Conservation (phyloP, 2,888 invertebrate genomes). For the Tiliacea citrago region DNA sequence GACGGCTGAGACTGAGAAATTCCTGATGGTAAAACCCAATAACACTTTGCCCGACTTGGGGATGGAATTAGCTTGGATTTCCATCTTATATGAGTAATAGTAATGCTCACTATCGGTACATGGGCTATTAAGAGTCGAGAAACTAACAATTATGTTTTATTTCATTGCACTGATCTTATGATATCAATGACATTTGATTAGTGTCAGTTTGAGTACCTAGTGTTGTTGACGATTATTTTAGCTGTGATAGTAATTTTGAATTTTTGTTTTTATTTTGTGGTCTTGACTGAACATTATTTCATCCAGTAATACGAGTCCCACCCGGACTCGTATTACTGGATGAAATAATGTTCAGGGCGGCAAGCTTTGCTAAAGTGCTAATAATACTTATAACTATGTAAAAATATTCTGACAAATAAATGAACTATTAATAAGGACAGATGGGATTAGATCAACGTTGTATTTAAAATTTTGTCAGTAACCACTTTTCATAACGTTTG, state of each 20-base stretch:
- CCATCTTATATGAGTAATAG: too few species aligned
- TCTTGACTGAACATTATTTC: too few species aligned
- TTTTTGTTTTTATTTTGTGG: background rate
- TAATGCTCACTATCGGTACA: background rate
- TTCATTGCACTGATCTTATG: slow-evolving; percentile 13
- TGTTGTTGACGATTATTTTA: too few species aligned
- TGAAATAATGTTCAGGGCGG: slow-evolving; percentile 34
- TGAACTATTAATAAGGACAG: background rate
- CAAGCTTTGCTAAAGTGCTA: background rate
- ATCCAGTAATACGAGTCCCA: too few species aligned
- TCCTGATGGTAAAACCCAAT: too few species aligned
- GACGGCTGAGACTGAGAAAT: too few species aligned
- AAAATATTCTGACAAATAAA: too few species aligned
- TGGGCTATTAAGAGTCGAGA: slow-evolving; percentile 25
- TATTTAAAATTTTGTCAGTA: background rate
- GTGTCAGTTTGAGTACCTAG: background rate
- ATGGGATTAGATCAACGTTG: background rate
- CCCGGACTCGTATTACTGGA: background rate
- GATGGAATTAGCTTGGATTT: too few species aligned
- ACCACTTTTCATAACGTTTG: background rate
- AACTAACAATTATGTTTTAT: slow-evolving; percentile 33
- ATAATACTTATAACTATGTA: too few species aligned
- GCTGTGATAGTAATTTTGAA: background rate
- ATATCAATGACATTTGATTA: slow-evolving; percentile 24
- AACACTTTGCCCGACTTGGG: too few species aligned